A percentile compares a stretch with the other conserved stretches of the same genome.
Evolutionary conservation across 2,797 vertebrate species (phyloP).

Genomic region (Ctenochaetus hawaiiensis): DNA sequence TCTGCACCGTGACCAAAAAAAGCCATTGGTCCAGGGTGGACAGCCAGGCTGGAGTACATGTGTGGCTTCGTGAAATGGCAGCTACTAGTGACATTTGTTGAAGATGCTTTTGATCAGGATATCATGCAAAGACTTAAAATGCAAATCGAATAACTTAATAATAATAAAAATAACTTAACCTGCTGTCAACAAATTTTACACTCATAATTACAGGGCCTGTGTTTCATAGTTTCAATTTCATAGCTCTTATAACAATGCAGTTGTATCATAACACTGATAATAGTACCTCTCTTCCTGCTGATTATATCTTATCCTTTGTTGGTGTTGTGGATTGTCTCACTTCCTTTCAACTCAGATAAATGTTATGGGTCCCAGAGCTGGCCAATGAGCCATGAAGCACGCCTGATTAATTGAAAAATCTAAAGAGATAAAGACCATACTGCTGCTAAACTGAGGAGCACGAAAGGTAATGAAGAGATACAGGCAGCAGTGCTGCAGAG

Average conservation of each 20-base stretch:
- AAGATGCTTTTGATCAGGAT: not conserved
- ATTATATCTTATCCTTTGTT: conserved; percentile 64
- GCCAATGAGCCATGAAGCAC: conserved; percentile 69
- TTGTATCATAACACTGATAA: conserved; percentile 60
- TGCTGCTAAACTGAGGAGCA: conserved; percentile 56
- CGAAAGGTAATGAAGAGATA: conserved; percentile 65
- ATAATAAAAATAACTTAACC: conserved; percentile 34
- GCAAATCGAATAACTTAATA: not conserved
- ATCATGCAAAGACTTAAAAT: conserved; percentile 2
- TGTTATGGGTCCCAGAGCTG: conserved; percentile 58
- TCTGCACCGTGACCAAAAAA: conserved; percentile 11
- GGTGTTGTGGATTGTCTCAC: conserved; percentile 62
- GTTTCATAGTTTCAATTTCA: conserved; percentile 41
- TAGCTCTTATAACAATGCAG: conserved; percentile 24
- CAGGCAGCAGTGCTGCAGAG: conserved; percentile 33
- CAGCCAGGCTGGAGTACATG: not conserved
- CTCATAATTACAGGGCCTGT: conserved; percentile 10
- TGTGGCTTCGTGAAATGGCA: not conserved
- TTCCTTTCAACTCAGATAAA: conserved; percentile 72
- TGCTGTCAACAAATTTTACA: conserved; percentile 21
- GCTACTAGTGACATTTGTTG: not conserved
- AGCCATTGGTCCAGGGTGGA: not conserved
- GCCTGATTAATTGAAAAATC: conserved; percentile 78
- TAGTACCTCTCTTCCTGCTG: conserved; percentile 44
- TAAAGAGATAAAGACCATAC: conserved; percentile 64